Evolutionary conservation across 2,113 vertebrate species (phyloP).

Genomic region (Melanotaenia duboulayi): DNA sequence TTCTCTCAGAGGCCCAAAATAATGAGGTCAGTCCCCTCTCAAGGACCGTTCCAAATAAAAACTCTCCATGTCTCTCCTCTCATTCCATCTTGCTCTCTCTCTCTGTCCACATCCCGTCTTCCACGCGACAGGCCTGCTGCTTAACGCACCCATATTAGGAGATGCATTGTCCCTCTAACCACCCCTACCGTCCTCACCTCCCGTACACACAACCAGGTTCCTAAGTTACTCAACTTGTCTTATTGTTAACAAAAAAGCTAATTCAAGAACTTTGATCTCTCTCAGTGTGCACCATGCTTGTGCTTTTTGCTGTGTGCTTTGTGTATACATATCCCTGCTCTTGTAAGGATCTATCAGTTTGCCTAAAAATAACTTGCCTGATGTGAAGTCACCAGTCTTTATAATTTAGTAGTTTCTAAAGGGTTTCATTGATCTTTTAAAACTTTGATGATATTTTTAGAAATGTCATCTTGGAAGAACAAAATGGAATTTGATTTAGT

Average conservation of each 20-base stretch:
- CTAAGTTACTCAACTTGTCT: constrained; percentile 62
- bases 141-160: constrained; percentile 74
- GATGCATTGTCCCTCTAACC: constrained; percentile 54
- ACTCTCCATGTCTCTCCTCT: constrained; percentile 52
- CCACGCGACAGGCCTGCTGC: constrained; percentile 76
- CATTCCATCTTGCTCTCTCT: constrained; percentile 59
- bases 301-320: constrained; percentile 35
- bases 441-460: neutral
- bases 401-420: constrained; percentile 4
- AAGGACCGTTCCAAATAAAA: constrained; percentile 77
- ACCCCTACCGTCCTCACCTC: neutral
- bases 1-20: constrained; percentile 69
- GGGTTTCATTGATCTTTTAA: neutral
- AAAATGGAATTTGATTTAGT: neutral
- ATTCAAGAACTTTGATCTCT: constrained; percentile 60
- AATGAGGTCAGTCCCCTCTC: constrained; percentile 80
- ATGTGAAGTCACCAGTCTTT: constrained; percentile 13
- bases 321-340: constrained; percentile 46
- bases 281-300: constrained; percentile 35
- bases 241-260: constrained; percentile 58
- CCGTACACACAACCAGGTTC: constrained; percentile 45
- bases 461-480: neutral
- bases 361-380: constrained; percentile 48
- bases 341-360: constrained; percentile 43
- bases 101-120: constrained; percentile 66